phyloP scores from a whole-genome alignment of 2,113 vertebrate genomes.

The Dromiciops gliroides region DNA sequence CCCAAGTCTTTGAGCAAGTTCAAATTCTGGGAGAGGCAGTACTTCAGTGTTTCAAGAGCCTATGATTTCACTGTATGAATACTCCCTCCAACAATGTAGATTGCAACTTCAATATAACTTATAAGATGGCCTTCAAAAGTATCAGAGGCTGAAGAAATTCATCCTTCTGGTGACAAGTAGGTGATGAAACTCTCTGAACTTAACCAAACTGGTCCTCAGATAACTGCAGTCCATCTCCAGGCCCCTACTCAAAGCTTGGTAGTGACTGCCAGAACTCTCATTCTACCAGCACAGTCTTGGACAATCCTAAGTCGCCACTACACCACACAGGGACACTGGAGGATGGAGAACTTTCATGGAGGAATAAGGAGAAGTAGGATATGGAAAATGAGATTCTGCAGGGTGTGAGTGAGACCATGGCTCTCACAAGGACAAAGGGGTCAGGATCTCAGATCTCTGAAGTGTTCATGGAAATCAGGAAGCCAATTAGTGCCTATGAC shows the following conservation, averaged over 20 bases:
- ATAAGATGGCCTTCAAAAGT: not conserved
- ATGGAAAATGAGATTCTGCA: not conserved
- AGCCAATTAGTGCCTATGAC: not conserved
- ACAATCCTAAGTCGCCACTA: not conserved
- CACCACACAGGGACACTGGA: not conserved
- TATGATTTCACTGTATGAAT: not conserved
- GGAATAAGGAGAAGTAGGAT: not conserved
- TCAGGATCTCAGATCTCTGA: not conserved
- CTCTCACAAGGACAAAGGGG: not conserved
- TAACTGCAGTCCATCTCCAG: not conserved
- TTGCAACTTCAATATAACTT: not conserved
- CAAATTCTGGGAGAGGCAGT: not conserved
- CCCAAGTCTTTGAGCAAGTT: not conserved
- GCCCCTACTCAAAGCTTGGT: not conserved
- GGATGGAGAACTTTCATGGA: not conserved
- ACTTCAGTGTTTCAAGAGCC: not conserved
- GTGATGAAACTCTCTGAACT: not conserved
- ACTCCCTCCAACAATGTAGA: not conserved
- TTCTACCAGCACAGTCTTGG: not conserved
- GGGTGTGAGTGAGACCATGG: not conserved
- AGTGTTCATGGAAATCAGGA: not conserved
- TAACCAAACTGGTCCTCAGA: not conserved
- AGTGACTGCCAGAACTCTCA: not conserved
- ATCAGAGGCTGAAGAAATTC: not conserved
- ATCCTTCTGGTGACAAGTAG: not conserved